A percentile compares a stretch with the other conserved stretches of the same genome.
Conservation (phyloP, 2,888 invertebrate genomes). For the Tineola bisselliella region DNA sequence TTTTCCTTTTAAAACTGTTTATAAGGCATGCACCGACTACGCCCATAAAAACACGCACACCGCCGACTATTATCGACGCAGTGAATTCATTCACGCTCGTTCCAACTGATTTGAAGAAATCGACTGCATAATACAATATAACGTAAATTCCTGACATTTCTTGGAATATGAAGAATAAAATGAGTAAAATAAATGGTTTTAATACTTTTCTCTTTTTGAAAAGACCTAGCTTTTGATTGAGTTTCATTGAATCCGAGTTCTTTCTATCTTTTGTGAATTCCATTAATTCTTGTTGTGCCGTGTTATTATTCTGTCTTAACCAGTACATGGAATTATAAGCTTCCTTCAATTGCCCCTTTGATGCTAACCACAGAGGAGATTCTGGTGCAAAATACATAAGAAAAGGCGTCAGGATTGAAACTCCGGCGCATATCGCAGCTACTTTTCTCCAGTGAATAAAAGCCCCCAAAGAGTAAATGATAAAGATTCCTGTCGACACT, state of each 20-base stretch:
- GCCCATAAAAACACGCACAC: constrained; percentile 73
- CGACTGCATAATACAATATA: constrained; percentile 77
- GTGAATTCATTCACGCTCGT: constrained; percentile 73
- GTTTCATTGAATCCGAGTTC: constrained; percentile 40
- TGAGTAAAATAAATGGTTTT: constrained; percentile 73
- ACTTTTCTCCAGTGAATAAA: constrained; percentile 73
- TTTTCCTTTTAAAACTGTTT: constrained; percentile 70
- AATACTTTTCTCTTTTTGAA: constrained; percentile 67
- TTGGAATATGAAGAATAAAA: constrained; percentile 74
- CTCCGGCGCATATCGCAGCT: constrained; percentile 71
- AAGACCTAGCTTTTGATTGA: constrained; percentile 46
- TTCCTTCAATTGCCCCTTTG: constrained; percentile 68
- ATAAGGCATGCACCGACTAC: constrained; percentile 74
- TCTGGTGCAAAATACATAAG: constrained; percentile 74
- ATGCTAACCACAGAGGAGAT: constrained; percentile 74
- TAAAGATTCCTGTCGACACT: constrained; percentile 76
- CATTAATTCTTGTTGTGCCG: constrained; percentile 72
- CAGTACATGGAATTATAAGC: constrained; percentile 72
- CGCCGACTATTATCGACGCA: constrained; percentile 75
- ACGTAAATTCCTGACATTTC: constrained; percentile 79
- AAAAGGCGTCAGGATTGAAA: constrained; percentile 65
- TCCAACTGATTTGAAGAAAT: constrained; percentile 74
- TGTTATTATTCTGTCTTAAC: constrained; percentile 71
- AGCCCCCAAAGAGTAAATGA: constrained; percentile 75
- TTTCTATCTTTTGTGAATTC: constrained; percentile 64